phyloP scores from a whole-genome alignment of 2,888 invertebrate genomes.

The Microdon myrmicae region DNA sequence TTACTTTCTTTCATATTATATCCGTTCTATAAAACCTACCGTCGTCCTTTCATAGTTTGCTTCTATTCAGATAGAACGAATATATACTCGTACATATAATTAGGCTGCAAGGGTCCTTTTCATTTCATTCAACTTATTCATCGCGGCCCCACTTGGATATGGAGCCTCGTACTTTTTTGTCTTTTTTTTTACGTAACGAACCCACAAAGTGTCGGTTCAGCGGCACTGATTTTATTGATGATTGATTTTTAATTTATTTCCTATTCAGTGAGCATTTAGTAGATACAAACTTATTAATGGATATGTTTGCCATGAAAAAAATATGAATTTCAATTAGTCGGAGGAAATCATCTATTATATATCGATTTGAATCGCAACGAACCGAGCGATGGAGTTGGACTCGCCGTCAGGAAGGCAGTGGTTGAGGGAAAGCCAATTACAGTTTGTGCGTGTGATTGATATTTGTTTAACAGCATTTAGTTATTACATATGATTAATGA shows the following conservation, averaged over 20 bases:
- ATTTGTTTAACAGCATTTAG: conserved; percentile 49
- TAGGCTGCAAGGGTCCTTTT: conserved; percentile 38
- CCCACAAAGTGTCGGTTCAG: conserved; percentile 6
- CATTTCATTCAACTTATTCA: conserved; percentile 29
- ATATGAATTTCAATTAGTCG: conserved; percentile 38
- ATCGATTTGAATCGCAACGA: conserved; percentile 20
- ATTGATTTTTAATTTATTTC: conserved; percentile 48
- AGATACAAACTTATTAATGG: background rate
- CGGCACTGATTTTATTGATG: conserved; percentile 33
- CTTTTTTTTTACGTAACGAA: background rate
- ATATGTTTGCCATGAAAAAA: conserved; percentile 12
- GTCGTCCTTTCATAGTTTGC: too few relatives aligned
- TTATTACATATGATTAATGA: conserved; percentile 49
- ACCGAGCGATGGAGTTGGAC: conserved; percentile 1
- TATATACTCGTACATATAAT: conserved; percentile 22
- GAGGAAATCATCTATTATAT: conserved; percentile 44
- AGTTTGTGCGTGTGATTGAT: conserved; percentile 45
- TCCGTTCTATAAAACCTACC: conserved; percentile 40
- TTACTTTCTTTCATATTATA: conserved; percentile 25
- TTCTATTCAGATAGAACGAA: too few relatives aligned
- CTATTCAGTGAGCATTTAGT: conserved; percentile 18
- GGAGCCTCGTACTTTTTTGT: background rate
- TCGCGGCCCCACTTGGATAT: conserved; percentile 7
- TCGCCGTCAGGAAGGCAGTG: background rate
- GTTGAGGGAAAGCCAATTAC: conserved; percentile 20